Conservation (phyloP, 2,888 invertebrate species). For the Ypsolopha sequella region DNA sequence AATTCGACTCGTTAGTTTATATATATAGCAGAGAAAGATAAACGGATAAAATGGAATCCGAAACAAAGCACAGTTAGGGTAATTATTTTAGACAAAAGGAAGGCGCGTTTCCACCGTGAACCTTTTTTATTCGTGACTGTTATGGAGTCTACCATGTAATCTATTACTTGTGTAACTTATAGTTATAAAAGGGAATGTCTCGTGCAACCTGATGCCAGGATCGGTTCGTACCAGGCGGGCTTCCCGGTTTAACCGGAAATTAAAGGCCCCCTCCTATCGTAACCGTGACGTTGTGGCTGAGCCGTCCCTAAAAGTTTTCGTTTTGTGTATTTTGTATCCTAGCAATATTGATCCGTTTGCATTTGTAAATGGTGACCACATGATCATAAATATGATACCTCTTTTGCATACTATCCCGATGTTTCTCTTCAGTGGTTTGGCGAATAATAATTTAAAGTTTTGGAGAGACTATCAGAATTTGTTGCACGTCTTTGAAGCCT, state of each 20-base stretch:
- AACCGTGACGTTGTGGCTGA: conserved; percentile 10
- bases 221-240: conserved; percentile 21
- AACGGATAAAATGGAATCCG: too few relatives aligned
- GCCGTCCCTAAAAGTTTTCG: conserved; percentile 36
- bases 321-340: conserved; percentile 49
- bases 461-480: background rate
- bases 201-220: conserved; percentile 2
- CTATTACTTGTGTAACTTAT: too few relatives aligned
- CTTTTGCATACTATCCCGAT: background rate
- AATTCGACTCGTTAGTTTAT: too few relatives aligned
- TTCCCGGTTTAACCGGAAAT: conserved; percentile 52
- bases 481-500: background rate
- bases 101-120: too few relatives aligned
- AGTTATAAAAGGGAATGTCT: background rate
- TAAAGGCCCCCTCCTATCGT: conserved; percentile 38
- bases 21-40: too few relatives aligned
- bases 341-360: conserved; percentile 52
- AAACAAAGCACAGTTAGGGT: too few relatives aligned
- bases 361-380: background rate
- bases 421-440: background rate
- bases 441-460: background rate
- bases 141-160: too few relatives aligned
- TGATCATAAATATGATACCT: background rate
- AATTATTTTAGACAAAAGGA: too few relatives aligned
- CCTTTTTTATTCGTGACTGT: too few relatives aligned